Percentiles rank a stretch among this genome's conserved stretches.
Conservation (phyloP, 2,797 vertebrate species). For the Vespertilio murinus region DNA sequence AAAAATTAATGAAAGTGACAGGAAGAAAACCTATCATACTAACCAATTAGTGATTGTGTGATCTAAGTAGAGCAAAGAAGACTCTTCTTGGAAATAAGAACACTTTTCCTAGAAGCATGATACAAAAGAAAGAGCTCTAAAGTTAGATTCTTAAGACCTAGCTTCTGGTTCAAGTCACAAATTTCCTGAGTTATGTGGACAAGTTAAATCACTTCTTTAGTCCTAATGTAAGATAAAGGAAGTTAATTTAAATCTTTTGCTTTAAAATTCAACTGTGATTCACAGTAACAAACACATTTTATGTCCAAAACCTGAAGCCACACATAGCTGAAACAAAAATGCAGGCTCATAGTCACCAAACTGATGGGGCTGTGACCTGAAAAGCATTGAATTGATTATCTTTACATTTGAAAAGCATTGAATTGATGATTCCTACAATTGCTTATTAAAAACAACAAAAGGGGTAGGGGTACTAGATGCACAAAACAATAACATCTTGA, state of each 20-base stretch:
- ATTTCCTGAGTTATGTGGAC: neutral
- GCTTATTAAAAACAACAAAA: constrained; percentile 26
- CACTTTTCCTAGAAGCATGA: neutral
- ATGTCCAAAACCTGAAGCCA: neutral
- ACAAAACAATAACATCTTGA: neutral
- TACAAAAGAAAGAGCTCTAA: neutral
- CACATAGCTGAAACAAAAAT: constrained; percentile 23
- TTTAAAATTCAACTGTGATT: constrained; percentile 16
- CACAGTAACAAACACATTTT: constrained; percentile 22
- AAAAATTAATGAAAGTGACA: constrained; percentile 1
- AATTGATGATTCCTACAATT: neutral
- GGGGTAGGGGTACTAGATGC: neutral
- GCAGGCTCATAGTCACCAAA: neutral
- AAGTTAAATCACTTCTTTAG: neutral
- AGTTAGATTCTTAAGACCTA: constrained; percentile 19
- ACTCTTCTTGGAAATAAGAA: neutral
- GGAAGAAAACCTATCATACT: neutral
- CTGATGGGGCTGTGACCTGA: neutral
- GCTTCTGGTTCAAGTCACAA: neutral
- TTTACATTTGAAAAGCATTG: neutral
- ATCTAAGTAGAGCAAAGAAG: neutral
- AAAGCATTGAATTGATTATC: neutral
- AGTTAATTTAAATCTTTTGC: neutral
- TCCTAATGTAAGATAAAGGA: neutral
- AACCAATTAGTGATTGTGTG: neutral